Evolutionary conservation across 1,140 invertebrate genomes (phyloP).

Genomic region (Papilio aristodemus): DNA sequence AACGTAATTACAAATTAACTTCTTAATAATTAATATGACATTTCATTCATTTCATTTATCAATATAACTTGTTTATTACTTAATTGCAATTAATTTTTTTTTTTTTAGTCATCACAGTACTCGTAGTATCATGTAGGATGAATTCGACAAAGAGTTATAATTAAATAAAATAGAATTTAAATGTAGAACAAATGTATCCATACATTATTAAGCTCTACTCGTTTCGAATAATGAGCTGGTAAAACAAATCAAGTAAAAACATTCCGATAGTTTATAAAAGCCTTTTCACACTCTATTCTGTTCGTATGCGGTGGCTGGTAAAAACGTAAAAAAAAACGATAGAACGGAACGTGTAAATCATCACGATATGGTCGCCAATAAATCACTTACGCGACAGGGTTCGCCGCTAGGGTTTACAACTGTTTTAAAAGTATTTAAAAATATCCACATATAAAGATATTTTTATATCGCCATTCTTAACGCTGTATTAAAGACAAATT

Average conservation of each 20-base stretch:
- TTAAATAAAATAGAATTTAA: not conserved
- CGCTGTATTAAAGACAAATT: no score
- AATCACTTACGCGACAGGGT: slow-evolving; percentile 17
- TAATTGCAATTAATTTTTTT: no score
- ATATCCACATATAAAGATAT: no score
- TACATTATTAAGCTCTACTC: not conserved
- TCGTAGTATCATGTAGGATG: no score
- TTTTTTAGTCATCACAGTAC: no score
- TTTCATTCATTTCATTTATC: no score
- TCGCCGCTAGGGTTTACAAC: not conserved
- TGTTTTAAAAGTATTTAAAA: not conserved
- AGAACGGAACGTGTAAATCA: slow-evolving; percentile 21
- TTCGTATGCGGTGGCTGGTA: slow-evolving; percentile 12
- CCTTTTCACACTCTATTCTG: slow-evolving; percentile 17
- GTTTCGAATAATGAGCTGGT: not conserved
- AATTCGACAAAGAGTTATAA: no score
- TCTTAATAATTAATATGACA: no score
- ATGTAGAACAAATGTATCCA: not conserved
- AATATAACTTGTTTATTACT: no score
- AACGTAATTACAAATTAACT: no score
- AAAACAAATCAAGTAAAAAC: not conserved
- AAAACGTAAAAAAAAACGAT: slow-evolving; percentile 18
- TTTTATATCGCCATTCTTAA: no score
- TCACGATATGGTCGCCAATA: slow-evolving; percentile 20
- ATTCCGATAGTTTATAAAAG: slow-evolving; percentile 15